phyloP scores from a whole-genome alignment of 2,113 vertebrate genomes.

The Odocoileus hemionus region DNA sequence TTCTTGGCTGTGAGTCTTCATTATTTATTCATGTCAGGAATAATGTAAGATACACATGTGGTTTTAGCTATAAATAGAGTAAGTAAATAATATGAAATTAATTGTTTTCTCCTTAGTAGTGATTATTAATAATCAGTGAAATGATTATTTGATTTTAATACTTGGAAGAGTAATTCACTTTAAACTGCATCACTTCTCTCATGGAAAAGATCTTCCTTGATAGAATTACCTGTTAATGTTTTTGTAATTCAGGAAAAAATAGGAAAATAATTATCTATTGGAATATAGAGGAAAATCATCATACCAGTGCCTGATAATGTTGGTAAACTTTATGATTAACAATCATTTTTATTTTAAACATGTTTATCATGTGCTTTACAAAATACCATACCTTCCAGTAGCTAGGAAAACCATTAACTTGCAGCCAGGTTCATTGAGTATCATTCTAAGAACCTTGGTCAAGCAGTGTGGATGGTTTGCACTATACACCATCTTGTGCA shows the following conservation, averaged over 20 bases:
- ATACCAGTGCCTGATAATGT: not conserved
- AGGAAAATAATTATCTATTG: slow-evolving; percentile 39
- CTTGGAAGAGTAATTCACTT: slow-evolving; percentile 37
- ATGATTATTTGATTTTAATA: not conserved
- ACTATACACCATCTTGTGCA: not conserved
- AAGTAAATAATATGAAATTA: not conserved
- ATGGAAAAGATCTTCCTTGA: slow-evolving; percentile 12
- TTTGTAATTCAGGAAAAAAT: slow-evolving; percentile 21
- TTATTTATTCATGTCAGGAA: slow-evolving; percentile 34
- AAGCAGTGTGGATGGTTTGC: not conserved
- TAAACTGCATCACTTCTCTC: slow-evolving; percentile 31
- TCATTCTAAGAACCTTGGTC: not conserved
- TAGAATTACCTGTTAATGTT: slow-evolving; percentile 32
- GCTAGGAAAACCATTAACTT: not conserved
- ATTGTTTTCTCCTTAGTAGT: not conserved
- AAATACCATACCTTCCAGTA: not conserved
- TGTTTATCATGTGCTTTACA: not conserved
- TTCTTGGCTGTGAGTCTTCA: not conserved
- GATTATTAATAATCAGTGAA: slow-evolving; percentile 3
- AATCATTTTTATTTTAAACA: slow-evolving; percentile 22
- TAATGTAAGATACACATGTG: not conserved
- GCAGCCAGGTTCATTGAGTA: not conserved
- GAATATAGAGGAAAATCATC: slow-evolving; percentile 25
- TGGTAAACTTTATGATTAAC: slow-evolving; percentile 13
- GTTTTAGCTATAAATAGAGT: slow-evolving; percentile 2